Evolutionary conservation across 2,797 vertebrate genomes (phyloP).

Genomic region (Coregonus suidteri): DNA sequence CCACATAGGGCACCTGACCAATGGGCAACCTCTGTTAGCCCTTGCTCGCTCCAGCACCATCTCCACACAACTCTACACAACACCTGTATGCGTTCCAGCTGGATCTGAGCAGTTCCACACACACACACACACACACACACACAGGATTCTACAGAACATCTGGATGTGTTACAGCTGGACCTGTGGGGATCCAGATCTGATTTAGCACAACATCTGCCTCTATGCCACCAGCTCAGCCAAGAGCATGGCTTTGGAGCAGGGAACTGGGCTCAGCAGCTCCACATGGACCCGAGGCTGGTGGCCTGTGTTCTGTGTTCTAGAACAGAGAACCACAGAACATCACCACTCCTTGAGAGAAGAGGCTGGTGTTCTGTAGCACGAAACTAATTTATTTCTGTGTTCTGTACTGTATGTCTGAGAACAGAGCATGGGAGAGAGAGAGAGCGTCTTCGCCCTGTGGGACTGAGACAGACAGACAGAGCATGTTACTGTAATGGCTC

Average conservation of each 20-base stretch:
- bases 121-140: background rate
- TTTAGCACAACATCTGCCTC: background rate
- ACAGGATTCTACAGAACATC: background rate
- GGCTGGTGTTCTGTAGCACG: background rate
- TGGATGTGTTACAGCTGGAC: background rate
- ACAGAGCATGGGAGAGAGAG: background rate
- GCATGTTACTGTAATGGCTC: slow-evolving; percentile 1
- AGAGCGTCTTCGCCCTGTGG: slow-evolving; percentile 19
- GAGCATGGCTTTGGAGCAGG: background rate
- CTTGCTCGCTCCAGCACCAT: background rate
- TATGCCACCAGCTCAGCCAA: background rate
- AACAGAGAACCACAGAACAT: background rate
- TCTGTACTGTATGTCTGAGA: background rate
- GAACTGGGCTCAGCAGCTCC: background rate
- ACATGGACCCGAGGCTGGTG: no score
- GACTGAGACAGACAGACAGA: background rate
- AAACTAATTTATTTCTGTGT: background rate
- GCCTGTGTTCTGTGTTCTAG: background rate
- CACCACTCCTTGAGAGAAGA: background rate
- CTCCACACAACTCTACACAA: background rate
- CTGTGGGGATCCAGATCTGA: background rate
- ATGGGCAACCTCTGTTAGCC: background rate
- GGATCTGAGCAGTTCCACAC: background rate
- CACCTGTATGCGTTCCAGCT: background rate
- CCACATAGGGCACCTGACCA: background rate